Evolutionary conservation across 2,113 vertebrate genomes (phyloP), one percentile per base, ranked within the genome.

Genomic region (Dipodomys ordii): DNA sequence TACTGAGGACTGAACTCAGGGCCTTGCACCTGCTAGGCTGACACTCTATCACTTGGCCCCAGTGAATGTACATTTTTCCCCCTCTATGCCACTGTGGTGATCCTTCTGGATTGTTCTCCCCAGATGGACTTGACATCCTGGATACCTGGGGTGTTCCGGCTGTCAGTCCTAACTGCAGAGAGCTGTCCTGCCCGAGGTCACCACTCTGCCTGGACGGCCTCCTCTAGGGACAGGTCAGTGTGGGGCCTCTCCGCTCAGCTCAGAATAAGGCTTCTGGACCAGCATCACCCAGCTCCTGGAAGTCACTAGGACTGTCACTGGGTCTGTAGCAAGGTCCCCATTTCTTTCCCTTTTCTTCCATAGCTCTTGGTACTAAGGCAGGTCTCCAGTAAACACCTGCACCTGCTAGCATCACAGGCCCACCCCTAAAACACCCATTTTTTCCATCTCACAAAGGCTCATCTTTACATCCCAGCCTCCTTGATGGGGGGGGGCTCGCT

Each of bases 201-300:
- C 3, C 80, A 6, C 62, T 16, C 0, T 32, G 39, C 6, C 88
- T 0, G 0, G 15, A 15, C 49, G 23, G 1, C 74, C 7, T 32
- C 8, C 39, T 18, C 8, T 3, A 8, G 5, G 1, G 87, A 68
- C 30, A 60, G 16, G 7, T 28, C 19, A 18, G 0, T 0, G 6
- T 20, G 10, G 49, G 44, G 15, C 35, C 13, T 5, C 62, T 72
- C 27, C 16, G 6, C 25, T 35, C 28, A n/a, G 4, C 25, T 60
- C 62, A 87, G 60, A 49, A 53, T 25, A 3, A 10, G 4, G 4
- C 39, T 46, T 6, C 2, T 0, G 3, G 78, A 2, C 27, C 23
- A 32, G 7, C 2, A 19, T 2, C 3, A 46, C 5, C 18, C 16
- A 0, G 6, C 2, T 44, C 7, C n/a, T 39, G 6, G 46, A 65